Evolutionary conservation across 2,113 vertebrate genomes (phyloP).

Genomic region (Ascaphus truei): DNA sequence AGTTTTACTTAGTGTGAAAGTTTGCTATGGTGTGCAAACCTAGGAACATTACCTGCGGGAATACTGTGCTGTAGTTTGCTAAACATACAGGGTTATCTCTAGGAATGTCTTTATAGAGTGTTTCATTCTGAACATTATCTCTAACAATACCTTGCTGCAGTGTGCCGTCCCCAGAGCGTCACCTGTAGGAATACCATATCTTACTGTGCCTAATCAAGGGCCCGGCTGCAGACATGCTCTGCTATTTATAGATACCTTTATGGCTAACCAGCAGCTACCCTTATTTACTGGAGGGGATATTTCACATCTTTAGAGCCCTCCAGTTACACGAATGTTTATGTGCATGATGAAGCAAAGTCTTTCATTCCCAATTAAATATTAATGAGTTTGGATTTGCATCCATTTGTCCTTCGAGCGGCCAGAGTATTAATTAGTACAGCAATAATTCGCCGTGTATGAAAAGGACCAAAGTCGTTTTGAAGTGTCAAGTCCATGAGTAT

Average conservation of each 20-base stretch:
- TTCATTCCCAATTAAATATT: constrained; percentile 33
- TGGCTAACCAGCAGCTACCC: background rate
- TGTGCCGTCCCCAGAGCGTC: too few relatives aligned
- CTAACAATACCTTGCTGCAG: too few relatives aligned
- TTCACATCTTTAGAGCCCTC: background rate
- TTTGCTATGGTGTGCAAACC: too few relatives aligned
- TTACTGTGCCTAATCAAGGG: background rate
- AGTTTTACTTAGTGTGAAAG: too few relatives aligned
- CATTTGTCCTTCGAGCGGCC: constrained; percentile 30
- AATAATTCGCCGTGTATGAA: constrained; percentile 1
- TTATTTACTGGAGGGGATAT: constrained; percentile 2
- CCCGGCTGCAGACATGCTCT: background rate
- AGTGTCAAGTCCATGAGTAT: fast-evolving
- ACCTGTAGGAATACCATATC: too few relatives aligned
- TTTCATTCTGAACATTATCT: too few relatives aligned
- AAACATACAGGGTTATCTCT: background rate
- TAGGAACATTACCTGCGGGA: too few relatives aligned
- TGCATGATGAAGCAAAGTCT: constrained; percentile 20
- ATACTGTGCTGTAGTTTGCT: too few relatives aligned
- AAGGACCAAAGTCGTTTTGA: background rate
- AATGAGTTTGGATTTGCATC: constrained; percentile 31
- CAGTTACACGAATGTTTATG: constrained; percentile 19
- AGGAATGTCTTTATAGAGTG: too few relatives aligned
- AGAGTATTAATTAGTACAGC: constrained; percentile 29
- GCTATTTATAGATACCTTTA: constrained; percentile 1